Evolutionary conservation across 1,140 invertebrate species (phyloP), one percentile per base, ranked within the genome.

Genomic region (Macrocentrus cingulum): DNA sequence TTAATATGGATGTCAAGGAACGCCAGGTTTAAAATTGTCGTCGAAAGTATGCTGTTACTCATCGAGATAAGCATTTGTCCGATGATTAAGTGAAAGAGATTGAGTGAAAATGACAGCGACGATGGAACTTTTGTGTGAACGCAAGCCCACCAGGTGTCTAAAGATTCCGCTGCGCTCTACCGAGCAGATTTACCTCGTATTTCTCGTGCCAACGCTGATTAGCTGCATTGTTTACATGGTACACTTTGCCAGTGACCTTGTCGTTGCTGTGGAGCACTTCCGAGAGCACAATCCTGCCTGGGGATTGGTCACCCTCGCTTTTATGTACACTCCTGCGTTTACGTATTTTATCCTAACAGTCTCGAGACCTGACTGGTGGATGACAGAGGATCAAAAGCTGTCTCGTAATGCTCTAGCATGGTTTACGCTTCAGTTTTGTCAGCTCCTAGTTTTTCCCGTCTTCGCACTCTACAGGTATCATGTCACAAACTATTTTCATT

Each of bases 391-490:
- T 39, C 71, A 79, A 59, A 76, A 74, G 58, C 15, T 71, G 11
- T 57, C 65, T 3, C 68, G 67, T 13, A 67, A 72, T n/a, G 50
- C 71, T 19, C 22, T 81, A 9, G 66, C 70, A 57, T 87, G 85
- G 86, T 77, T 84, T 51, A 65, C 72, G 0, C 58, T 78, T n/a
- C 84, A 87, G 72, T 56, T 84, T 23, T 64, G 79, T 9, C 82
- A 84, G 62, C 80, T 87, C 56, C 41, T 85, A 6, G 75, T 84
- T 25, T 89, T 88, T 71, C 87, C 87, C 25, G 68, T 88, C 23
- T 84, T 85, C 66, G 83, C 83, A n/a, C 80, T 87, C 51, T 87
- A 85, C 63, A 87, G 87, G 87, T 88, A 72, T 75, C 59, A 39
- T 19, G 29, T 50, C 42, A 6, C 16, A 6, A 6, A 15, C 39